Evolutionary conservation across 2,888 invertebrate genomes (phyloP), one percentile per base, ranked within the genome.

Genomic region (Cheilosia impressa): DNA sequence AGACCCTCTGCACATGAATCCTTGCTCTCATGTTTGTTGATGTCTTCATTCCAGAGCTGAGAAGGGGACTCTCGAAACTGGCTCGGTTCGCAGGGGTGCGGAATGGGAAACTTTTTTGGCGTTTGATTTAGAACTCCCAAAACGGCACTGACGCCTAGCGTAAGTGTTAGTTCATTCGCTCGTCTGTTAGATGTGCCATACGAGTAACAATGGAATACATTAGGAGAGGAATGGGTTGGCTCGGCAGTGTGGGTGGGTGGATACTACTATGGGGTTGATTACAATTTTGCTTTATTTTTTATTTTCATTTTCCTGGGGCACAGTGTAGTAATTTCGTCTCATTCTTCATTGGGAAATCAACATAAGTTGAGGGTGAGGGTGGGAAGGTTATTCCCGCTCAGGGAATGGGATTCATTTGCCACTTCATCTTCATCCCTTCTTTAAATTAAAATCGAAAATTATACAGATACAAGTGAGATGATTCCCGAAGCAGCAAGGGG

Each of bases 371-470:
- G 7, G 15, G 9, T 58, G 60, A 24, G 69, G 52, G 62, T 69
- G 27, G 34, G 41, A 22, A 19, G 45, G 62, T 55, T 55, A 38
- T 71, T 50, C 63, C 19, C 71, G 24, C 27, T 71, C 10, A 41
- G 22, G 50, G 75, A 41, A 19, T 62, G 60, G 43, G 78, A 34
- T 68, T 78, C 62, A 73, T 73, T 73, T 79, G 62, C 41, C 50
- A 72, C 79, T 71, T 78, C 78, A 52, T 77, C 66, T 57, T 84
- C 63, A 63, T 73, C 73, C 73, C 66, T 80, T 80, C 73, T 60
- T 55, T 69, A 65, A 79, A 83, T 83, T 79, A 79, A 83, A 79
- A 78, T 78, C 71, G 50, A 71, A 66, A 80, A 80, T 66, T 78
- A 83, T 79, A 50, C 53, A 55, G 50, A 50, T 34, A 66, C 66